Evolutionary conservation across 1,140 invertebrate species (phyloP).

Genomic region (Venturia canescens): DNA sequence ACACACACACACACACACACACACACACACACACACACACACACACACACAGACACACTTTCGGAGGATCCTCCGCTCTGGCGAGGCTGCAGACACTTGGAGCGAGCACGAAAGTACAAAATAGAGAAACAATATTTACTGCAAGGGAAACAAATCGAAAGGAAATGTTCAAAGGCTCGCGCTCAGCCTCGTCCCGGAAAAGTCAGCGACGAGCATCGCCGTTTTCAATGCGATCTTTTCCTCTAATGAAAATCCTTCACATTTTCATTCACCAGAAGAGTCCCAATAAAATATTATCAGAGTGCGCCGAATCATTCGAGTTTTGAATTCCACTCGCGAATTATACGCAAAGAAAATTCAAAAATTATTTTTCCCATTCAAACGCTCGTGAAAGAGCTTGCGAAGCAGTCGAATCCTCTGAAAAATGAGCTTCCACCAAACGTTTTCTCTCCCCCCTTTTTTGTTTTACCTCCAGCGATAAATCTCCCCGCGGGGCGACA

Average conservation of each 20-base stretch:
- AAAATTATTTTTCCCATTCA: no score
- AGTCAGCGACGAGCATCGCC: not conserved
- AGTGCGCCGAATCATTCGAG: no score
- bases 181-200: not conserved
- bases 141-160: constrained; percentile 6
- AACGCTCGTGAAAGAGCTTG: no score
- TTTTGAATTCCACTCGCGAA: no score
- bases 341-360: no score
- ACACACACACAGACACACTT: not conserved
- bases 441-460: not conserved
- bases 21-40: not conserved
- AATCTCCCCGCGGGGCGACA: constrained; percentile 10
- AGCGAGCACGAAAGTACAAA: not conserved
- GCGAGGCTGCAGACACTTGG: not conserved
- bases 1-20: not conserved
- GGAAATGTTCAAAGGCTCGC: not conserved
- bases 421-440: not conserved
- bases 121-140: constrained; percentile 36
- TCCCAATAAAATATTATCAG: no score
- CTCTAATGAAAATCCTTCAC: no score
- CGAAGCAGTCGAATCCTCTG: no score
- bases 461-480: not conserved
- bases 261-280: no score
- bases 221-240: no score
- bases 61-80: not conserved